phyloP scores from a whole-genome alignment of 1,140 invertebrate species.

The Eueides isabella region DNA sequence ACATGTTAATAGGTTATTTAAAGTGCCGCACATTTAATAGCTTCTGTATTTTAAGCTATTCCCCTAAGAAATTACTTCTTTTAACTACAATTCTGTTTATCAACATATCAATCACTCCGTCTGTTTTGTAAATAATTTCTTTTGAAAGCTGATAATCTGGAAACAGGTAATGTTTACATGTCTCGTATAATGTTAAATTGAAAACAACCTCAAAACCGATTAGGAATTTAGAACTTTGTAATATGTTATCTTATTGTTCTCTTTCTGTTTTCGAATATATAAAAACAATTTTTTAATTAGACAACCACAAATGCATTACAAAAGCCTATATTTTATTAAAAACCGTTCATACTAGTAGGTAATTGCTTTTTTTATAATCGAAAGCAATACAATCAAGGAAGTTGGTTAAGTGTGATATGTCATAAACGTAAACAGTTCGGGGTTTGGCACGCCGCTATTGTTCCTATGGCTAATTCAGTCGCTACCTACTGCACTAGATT shows the following conservation, averaged over 20 bases:
- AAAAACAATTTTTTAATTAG: too few relatives aligned
- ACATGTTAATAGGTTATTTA: neutral
- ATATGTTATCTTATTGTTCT: neutral
- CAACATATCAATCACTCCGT: neutral
- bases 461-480: conserved; percentile 50
- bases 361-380: neutral
- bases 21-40: neutral
- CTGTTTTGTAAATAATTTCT: neutral
- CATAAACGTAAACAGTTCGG: conserved; percentile 48
- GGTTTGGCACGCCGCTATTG: conserved; percentile 50
- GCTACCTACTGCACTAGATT: conserved; percentile 33
- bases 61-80: neutral
- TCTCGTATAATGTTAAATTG: neutral
- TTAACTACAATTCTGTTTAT: neutral
- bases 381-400: conserved; percentile 32
- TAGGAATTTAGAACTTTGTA: too few relatives aligned
- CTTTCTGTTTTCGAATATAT: too few relatives aligned
- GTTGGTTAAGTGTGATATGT: conserved; percentile 42
- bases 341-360: too few relatives aligned
- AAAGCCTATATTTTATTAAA: too few relatives aligned
- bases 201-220: neutral
- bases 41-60: neutral
- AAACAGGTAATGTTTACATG: neutral
- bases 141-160: neutral
- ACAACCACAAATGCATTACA: too few relatives aligned